phyloP scores from a whole-genome alignment of 2,888 invertebrate genomes.

The Lutraria lutraria region DNA sequence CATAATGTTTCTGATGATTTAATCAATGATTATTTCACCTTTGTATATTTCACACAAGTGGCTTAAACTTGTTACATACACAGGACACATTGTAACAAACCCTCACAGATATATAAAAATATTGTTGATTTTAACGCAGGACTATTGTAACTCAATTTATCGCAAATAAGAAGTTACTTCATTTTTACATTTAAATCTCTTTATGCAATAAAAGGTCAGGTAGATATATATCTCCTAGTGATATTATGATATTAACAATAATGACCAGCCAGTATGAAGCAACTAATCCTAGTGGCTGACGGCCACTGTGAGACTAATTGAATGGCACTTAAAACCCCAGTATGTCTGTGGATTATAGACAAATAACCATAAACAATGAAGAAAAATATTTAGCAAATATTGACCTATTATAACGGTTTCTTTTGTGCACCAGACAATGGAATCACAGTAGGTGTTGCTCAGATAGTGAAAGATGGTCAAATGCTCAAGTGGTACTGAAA shows the following conservation, averaged over 20 bases:
- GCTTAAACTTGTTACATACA: background rate
- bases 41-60: conserved; percentile 8
- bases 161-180: too few species aligned
- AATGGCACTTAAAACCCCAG: conserved; percentile 1
- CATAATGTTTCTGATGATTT: background rate
- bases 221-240: background rate
- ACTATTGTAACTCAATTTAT: too few species aligned
- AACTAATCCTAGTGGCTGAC: background rate
- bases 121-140: background rate
- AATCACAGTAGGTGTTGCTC: background rate
- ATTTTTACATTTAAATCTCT: too few species aligned
- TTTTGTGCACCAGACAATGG: background rate
- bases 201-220: background rate
- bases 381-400: conserved; percentile 2
- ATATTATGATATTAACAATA: conserved; percentile 13
- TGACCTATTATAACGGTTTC: background rate
- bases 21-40: conserved; percentile 3
- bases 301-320: conserved; percentile 2
- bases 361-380: background rate
- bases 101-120: background rate
- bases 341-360: background rate
- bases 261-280: background rate
- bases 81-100: background rate
- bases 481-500: too few species aligned
- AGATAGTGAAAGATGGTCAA: background rate